Percentiles rank a stretch among this genome's conserved stretches.
Evolutionary conservation across 1,140 invertebrate genomes (phyloP).

Genomic region (Hermetia illucens): DNA sequence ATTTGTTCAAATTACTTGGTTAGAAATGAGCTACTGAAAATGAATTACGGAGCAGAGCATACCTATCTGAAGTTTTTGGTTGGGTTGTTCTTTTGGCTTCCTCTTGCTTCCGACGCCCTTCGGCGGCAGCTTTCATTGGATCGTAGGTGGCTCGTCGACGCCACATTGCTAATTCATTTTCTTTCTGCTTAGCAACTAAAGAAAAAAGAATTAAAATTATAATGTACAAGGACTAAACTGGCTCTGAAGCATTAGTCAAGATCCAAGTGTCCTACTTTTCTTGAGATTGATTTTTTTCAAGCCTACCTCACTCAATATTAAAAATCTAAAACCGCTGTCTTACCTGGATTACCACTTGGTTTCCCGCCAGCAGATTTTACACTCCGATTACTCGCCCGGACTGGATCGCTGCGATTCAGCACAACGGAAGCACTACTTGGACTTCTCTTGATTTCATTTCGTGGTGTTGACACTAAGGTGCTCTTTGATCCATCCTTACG

Average conservation of each 20-base stretch:
- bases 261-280: too few relatives aligned
- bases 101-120: slow-evolving; percentile 48
- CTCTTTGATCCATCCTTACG: slow-evolving; percentile 41
- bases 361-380: slow-evolving; percentile 17
- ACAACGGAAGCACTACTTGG: slow-evolving; percentile 26
- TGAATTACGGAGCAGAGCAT: too few relatives aligned
- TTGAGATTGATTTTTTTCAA: too few relatives aligned
- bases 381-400: slow-evolving; percentile 23
- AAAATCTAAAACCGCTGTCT: too few relatives aligned
- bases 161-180: slow-evolving; percentile 84
- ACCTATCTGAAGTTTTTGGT: too few relatives aligned
- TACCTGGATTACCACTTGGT: too few relatives aligned
- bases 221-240: too few relatives aligned
- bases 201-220: slow-evolving; percentile 4
- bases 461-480: slow-evolving; percentile 28
- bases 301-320: too few relatives aligned
- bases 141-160: slow-evolving; percentile 81
- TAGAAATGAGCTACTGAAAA: too few relatives aligned
- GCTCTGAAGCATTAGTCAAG: too few relatives aligned
- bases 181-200: slow-evolving; percentile 44
- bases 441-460: slow-evolving; percentile 28
- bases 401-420: slow-evolving; percentile 17
- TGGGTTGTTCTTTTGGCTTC: slow-evolving; percentile 23
- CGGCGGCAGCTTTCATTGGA: slow-evolving; percentile 74
- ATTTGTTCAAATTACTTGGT: too few relatives aligned